Evolutionary conservation across 2,888 invertebrate species (phyloP), one percentile per base, ranked within the genome.

Genomic region (Branchinecta sandiegonensis): DNA sequence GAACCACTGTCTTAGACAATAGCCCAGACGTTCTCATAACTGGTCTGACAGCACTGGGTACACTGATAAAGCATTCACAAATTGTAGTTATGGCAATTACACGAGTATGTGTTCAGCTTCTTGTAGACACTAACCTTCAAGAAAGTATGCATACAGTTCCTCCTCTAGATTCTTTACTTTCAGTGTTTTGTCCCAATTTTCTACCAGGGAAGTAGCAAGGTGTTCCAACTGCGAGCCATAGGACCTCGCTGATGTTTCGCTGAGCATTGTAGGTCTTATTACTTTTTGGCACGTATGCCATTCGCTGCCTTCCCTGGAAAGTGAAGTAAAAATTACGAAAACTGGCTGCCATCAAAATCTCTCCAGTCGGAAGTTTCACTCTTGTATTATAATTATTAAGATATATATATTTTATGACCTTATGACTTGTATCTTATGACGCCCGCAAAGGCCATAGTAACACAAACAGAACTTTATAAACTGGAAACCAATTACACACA

Each of bases 81-180:
- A 37, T 37, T 37, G 37, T 5, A 37, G 37, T 4, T 37, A 37
- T 37, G 37, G 37, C 37, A 37, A 37, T 37, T 37, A 37, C 37
- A 37, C 37, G 37, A 37, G 6, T 37, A 37, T 6, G 37, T 37
- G 37, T 37, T 37, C 37, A 37, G 37, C 6, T 37, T 37, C 14
- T 10, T 56, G 10, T 10, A 14, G 9, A 56, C 8, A 77, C 80
- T 75, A 79, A 89, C 89, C 86, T 75, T 90, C 85, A 71, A 88
- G 84, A 0, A 91, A 89, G 82, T 89, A 86, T 73, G 82, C 83
- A 76, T 92, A 92, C 48, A 92, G 80, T 72, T 86, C 83, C 7
- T 79, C 77, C 76, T 90, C 88, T 69, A 90, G 78, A 74, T 86
- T 77, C 0, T 81, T 78, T 65, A 84, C 75, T 48, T 74, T n/a